Base-by-base conservation (phyloP, 2,888 invertebrate genomes). In the Tenthredo scrophulariae region DNA sequence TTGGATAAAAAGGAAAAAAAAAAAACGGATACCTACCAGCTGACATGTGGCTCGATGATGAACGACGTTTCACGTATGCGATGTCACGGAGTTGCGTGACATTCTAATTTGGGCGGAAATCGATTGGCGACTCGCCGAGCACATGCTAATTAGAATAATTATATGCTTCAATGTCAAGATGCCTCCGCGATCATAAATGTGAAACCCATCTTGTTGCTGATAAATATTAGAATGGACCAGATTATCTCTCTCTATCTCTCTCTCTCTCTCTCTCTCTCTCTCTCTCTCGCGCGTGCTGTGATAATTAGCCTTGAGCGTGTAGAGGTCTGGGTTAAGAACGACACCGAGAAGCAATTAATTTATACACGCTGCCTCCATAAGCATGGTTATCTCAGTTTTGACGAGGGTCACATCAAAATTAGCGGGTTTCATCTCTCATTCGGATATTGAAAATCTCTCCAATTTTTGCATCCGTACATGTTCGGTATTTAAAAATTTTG, bases 261-360 rank as follows among this genome's bases (percentile, higher is more conserved):
- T 43, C 43, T 10, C 13, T 46, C 43, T 2, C 13, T 15, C 43
- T 10, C 46, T 46, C 46, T 46, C 15, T 46, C 9, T 10, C 40
- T 0, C 10, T 9, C 46, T 3, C 29, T 22, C n/a, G n/a, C 40
- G 43, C 9, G 43, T 74, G n/a, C 22, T 22, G 37, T 18, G 29
- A 74, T 74, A 74, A 74, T 40, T 37, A 74, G 1, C 46, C 18
- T 46, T n/a, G 43, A 74, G 13, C 4, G 74, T 40, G 74, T 74
- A 15, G n/a, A 70, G 33, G 33, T 70, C 70, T 70, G 70, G 37
- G 70, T 37, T 33, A 37, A 70, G 33, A 70, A 37, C 2, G 62
- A 62, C 7, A 62, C 13, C 26, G 22, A 62, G 10, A 26, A 62
- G 26, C 13, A 10, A 62, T 26, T 26, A 26, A 62, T 62, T 62